Base-by-base conservation (phyloP, 2,888 invertebrate genomes). In the Hemistola chrysoprasaria region DNA sequence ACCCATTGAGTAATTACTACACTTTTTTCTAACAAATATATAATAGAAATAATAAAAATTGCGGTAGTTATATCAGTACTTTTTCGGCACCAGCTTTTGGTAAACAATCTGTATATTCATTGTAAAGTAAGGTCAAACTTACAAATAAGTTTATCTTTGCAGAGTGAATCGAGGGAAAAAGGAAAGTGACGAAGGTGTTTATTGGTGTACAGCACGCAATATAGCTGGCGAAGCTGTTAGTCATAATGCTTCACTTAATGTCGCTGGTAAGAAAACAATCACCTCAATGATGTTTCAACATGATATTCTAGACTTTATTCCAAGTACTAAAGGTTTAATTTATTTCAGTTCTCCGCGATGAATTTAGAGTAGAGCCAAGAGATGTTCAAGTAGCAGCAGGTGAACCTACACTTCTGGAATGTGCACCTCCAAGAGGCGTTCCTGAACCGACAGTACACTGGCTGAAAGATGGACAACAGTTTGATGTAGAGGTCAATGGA, bases 131-230 rank as follows among this genome's bases (percentile, higher is more conserved):
- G 16, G 16, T 16, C 16, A 16, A 3, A 16, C 4, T 16, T 16
- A 16, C 16, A 16, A 16, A 16, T 22, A 37, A 22, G 33, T 49
- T 36, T 50, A 47, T 51, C 49, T 45, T 50, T 53, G 31, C 71
- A 86, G 96, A 69, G 97, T 98, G 43, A 95, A 96, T 82, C 97
- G 97, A 75, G 96, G 97, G 76, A 97, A 97, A 86, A 97, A 97
- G 85, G 97, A 97, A 71, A 96, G 97, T 71, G 97, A 97, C 74
- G 95, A 97, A 53, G 98, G 99, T 23, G 93, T 96, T 47, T 99
- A 98, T 84, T 98, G 98, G 95, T 99, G 98, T 87, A 95, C 97
- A 60, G 98, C 98, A 49, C 93, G 93, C 73, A 99, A 98, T 86
- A 90, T 93, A 54, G 95, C 95, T 36, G 98, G 98, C 56, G 94